Evolutionary conservation across 2,797 vertebrate species (phyloP), one percentile per base, ranked within the genome.

Genomic region (Lithobates sylvaticus): DNA sequence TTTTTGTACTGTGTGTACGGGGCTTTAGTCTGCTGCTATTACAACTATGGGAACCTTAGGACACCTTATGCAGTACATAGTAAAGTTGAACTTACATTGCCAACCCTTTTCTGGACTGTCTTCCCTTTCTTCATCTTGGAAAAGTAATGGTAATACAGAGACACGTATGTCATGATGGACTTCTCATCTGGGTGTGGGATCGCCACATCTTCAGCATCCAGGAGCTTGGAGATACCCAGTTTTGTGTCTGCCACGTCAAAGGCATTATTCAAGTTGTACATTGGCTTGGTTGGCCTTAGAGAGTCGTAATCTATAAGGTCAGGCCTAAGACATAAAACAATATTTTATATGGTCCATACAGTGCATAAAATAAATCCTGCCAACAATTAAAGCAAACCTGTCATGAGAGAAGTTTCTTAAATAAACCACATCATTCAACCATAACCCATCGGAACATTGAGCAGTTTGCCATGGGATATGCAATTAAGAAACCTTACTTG

Each of bases 151-250:
- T 97, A 98, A 92, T 96, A 98, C 72, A 97, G 93, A 0, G 97
- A 97, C 87, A 98, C 92, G 0, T 97, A 98, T 89, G 97, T 98
- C 96, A 98, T 98, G 92, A 98, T 93, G 88, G 97, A 98, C 89
- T 93, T 94, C 89, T 98, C 97, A 1, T 98, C 97, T 0, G 97
- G 96, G 44, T 94, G 94, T 4, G 91, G 88, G 2, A 96, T 93
- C 0, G 94, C 90, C 78, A 97, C 94, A 42, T 98, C 97, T 81
- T 98, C 96, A 2, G 96, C 94, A 86, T 97, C 97, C 89, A 98
- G 93, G 84, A 98, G 93, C 90, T 94, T 96, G 90, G 95, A 93
- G 86, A 98, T 96, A 15, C 96, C 95, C 29, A 98, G 93, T 86
- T 96, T 90, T 2, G 90, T 93, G 88, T 97, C 95, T 0, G 97